Evolutionary conservation across 2,113 vertebrate genomes (phyloP).

Genomic region (Variabilichromis moorii): DNA sequence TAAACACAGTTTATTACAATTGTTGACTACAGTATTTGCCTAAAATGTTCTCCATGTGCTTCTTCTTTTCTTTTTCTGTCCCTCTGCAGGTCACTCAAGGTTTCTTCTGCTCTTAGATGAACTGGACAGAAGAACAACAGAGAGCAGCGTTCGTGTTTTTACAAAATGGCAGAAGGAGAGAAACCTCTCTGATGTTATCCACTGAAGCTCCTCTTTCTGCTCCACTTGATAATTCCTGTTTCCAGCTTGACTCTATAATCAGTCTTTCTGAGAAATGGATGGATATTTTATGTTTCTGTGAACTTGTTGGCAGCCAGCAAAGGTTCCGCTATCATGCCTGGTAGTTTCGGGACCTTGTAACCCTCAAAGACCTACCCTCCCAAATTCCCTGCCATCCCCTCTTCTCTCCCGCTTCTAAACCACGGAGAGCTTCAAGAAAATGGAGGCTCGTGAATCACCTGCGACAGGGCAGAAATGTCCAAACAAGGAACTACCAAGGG

Average conservation of each 20-base stretch:
- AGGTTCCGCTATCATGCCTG: slow-evolving; percentile 69
- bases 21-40: background rate
- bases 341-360: slow-evolving; percentile 62
- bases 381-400: background rate
- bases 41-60: background rate
- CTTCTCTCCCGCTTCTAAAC: background rate
- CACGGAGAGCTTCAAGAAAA: slow-evolving; percentile 62
- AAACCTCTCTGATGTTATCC: slow-evolving; percentile 41
- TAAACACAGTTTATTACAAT: background rate
- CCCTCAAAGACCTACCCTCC: background rate
- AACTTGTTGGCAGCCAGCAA: slow-evolving; percentile 64
- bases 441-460: slow-evolving; percentile 87
- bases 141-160: background rate
- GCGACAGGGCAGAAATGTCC: slow-evolving; percentile 84
- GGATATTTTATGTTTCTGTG: slow-evolving; percentile 19
- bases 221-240: slow-evolving; percentile 18
- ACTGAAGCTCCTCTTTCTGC: background rate
- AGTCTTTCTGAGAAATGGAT: slow-evolving; percentile 34
- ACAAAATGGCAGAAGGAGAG: slow-evolving; percentile 29
- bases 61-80: background rate
- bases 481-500: slow-evolving; percentile 79
- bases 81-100: slow-evolving; percentile 24
- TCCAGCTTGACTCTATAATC: slow-evolving; percentile 26
- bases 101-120: slow-evolving; percentile 16
- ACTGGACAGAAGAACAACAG: slow-evolving; percentile 1